Percentiles rank a stretch among this genome's conserved stretches.
Evolutionary conservation across 1,140 invertebrate species (phyloP).

Genomic region (Nomia melanderi): DNA sequence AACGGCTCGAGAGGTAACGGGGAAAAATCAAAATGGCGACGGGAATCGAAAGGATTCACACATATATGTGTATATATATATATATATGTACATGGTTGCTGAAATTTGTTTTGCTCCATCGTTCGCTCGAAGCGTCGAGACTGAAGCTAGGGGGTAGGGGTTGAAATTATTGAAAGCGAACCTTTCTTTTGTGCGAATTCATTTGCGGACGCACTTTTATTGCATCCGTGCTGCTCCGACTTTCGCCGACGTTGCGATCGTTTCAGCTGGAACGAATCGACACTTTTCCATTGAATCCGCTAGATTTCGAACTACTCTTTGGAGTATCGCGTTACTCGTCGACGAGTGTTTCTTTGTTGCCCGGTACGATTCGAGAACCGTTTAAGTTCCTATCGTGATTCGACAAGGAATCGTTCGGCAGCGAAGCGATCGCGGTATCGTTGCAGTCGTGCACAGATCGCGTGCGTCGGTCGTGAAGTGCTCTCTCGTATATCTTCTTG

Average conservation of each 20-base stretch:
- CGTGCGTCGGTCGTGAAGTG: neutral
- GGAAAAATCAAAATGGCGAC: neutral
- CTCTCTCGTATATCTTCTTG: conserved; percentile 5
- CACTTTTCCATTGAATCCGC: too few relatives aligned
- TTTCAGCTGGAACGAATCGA: too few relatives aligned
- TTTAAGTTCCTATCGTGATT: too few relatives aligned
- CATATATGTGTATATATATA: too few relatives aligned
- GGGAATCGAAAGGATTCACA: neutral
- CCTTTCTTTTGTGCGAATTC: neutral
- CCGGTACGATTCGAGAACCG: too few relatives aligned
- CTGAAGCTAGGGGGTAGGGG: conserved; percentile 14
- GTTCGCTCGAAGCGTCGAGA: too few relatives aligned
- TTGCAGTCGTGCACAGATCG: neutral
- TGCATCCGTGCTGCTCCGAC: neutral
- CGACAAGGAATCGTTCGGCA: too few relatives aligned
- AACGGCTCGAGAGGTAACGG: neutral
- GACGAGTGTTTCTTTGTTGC: too few relatives aligned
- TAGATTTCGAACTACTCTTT: too few relatives aligned
- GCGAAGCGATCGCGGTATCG: neutral
- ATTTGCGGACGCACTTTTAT: neutral
- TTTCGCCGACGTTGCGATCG: conserved; percentile 7
- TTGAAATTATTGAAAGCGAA: conserved; percentile 12
- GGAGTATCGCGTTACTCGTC: too few relatives aligned
- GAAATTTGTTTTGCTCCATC: too few relatives aligned
- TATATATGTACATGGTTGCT: too few relatives aligned